These are phyloP conservation scores for Spermophilus dauricus DNA, from an alignment of 2,113 vertebrate genomes.

Conservation along the genomic window DNA sequence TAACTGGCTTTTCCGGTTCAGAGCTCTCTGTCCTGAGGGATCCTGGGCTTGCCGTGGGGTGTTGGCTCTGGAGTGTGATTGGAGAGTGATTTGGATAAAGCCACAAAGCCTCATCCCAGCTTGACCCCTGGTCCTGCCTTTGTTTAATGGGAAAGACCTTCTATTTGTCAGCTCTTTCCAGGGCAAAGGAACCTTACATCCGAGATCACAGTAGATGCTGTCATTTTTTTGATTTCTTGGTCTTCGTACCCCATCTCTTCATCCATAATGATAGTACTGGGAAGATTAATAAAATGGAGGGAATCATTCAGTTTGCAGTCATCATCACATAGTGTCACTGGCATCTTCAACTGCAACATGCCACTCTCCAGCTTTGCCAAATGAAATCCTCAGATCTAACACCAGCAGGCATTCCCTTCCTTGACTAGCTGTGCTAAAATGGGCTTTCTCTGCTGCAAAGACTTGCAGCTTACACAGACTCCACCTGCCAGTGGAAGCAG, in stretches of 20 bases:
- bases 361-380: no score
- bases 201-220: not conserved
- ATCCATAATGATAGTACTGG: conserved; percentile 47
- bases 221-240: not conserved
- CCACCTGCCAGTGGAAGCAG: no score
- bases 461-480: no score
- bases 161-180: not conserved
- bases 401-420: no score
- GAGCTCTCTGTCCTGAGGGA: not conserved
- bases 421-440: no score
- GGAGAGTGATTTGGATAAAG: not conserved
- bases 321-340: not conserved
- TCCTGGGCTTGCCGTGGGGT: not conserved
- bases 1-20: not conserved
- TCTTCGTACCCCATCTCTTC: conserved; percentile 40
- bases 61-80: not conserved
- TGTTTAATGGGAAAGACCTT: not conserved
- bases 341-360: no score
- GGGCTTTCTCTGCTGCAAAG: no score
- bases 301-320: not conserved
- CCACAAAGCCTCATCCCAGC: not conserved
- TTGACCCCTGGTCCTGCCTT: not conserved
- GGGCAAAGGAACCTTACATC: conserved; percentile 22
- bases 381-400: no score
- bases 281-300: not conserved